Conservation (phyloP, 92 coral and sea anemone species). For the Plumapathes pennacea region DNA sequence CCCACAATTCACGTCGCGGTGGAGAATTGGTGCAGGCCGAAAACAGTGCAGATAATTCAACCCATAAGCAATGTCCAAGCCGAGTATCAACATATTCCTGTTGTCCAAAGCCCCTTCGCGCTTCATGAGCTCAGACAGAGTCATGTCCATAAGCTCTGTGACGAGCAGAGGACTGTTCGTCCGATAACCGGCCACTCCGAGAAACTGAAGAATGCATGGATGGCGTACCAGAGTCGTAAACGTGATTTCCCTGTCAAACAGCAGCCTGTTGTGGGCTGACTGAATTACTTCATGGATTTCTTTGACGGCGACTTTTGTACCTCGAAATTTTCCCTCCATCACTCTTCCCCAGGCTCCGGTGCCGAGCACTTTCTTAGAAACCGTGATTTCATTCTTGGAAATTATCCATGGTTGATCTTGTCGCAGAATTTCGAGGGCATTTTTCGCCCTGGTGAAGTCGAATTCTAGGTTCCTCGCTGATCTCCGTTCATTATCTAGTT, state of each 20-base stretch:
- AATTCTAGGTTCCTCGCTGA: constrained; percentile 61
- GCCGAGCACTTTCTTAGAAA: constrained; percentile 72
- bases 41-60: constrained; percentile 78
- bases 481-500: constrained; percentile 45
- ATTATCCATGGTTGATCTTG: constrained; percentile 83
- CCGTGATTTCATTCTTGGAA: constrained; percentile 48
- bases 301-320: constrained; percentile 77
- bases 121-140: constrained; percentile 55
- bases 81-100: constrained; percentile 62
- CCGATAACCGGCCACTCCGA: constrained; percentile 74
- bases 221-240: constrained; percentile 76
- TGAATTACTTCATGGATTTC: constrained; percentile 78
- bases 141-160: constrained; percentile 83
- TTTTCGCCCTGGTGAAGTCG: constrained; percentile 52
- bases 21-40: constrained; percentile 80
- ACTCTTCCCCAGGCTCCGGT: constrained; percentile 93
- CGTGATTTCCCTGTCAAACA: constrained; percentile 79
- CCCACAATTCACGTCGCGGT: constrained; percentile 87
- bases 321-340: constrained; percentile 76
- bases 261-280: constrained; percentile 65
- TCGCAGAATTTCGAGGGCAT: constrained; percentile 52
- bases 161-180: constrained; percentile 58
- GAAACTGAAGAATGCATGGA: constrained; percentile 76
- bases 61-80: constrained; percentile 76
- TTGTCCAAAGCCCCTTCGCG: constrained; percentile 43